Percentiles rank a stretch among this genome's conserved stretches.
Conservation (phyloP, 2,113 vertebrate species). For the Paramormyrops kingsleyae region DNA sequence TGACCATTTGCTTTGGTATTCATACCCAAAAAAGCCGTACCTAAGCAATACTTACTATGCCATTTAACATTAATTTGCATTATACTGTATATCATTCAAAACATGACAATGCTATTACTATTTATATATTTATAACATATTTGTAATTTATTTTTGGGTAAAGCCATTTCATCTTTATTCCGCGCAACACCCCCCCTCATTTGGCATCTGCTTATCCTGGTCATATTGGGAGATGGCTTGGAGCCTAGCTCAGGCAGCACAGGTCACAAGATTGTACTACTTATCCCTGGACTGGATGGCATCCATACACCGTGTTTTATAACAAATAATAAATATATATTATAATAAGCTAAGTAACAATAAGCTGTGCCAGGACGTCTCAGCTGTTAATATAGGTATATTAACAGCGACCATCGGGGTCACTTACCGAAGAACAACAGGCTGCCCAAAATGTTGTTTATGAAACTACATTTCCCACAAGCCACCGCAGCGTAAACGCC, state of each 20-base stretch:
- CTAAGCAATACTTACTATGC: neutral
- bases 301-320: neutral
- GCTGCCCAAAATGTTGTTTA: neutral
- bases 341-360: neutral
- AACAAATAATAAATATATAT: neutral
- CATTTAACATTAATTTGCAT: neutral
- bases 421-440: neutral
- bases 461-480: constrained; percentile 1
- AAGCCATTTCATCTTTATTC: neutral
- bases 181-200: neutral
- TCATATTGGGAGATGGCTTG: neutral
- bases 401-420: neutral
- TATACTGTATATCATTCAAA: neutral
- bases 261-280: neutral
- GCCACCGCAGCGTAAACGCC: neutral
- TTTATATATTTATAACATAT: neutral
- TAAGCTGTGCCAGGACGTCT: no score
- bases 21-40: neutral
- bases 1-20: neutral
- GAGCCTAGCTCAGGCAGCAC: neutral
- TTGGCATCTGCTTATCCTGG: neutral
- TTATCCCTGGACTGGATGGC: neutral
- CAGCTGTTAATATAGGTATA: no score
- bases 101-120: neutral
- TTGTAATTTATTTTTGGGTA: neutral